These are phyloP conservation scores for Microchrysa polita DNA, from an alignment of 2,888 invertebrate genomes.

Conservation along the genomic window DNA sequence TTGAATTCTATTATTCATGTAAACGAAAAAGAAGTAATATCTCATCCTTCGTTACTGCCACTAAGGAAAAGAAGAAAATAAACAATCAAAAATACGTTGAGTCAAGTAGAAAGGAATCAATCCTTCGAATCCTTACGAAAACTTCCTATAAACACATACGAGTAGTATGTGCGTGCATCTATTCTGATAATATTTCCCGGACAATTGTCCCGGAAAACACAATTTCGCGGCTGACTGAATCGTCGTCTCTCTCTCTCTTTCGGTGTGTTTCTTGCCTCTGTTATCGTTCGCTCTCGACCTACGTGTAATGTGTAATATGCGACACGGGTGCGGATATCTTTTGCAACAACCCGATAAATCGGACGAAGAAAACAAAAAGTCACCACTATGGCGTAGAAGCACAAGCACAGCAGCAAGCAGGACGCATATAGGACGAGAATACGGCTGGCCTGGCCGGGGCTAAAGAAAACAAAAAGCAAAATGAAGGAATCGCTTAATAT, in stretches of 20 bases:
- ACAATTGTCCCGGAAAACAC: conserved; percentile 39
- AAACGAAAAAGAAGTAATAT: too few species aligned
- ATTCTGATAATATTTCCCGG: conserved; percentile 31
- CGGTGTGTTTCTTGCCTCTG: too few species aligned
- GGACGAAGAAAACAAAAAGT: conserved; percentile 30
- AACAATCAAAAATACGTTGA: conserved; percentile 1
- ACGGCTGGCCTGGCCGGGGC: too few species aligned
- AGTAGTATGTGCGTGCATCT: neutral
- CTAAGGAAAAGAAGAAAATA: too few species aligned
- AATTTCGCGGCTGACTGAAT: conserved; percentile 36
- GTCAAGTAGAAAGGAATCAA: conserved; percentile 16
- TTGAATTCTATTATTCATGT: too few species aligned
- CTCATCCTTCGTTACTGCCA: neutral
- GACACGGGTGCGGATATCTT: too few species aligned
- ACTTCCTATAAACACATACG: neutral
- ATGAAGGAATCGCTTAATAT: conserved; percentile 22
- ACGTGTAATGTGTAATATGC: too few species aligned
- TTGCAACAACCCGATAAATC: neutral
- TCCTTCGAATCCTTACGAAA: neutral
- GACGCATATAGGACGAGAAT: too few species aligned
- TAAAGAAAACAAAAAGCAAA: conserved; percentile 28
- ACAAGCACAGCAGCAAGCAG: too few species aligned
- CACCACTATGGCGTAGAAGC: neutral
- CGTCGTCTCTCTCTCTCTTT: conserved; percentile 15
- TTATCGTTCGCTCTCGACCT: too few species aligned